Evolutionary conservation across 2,888 invertebrate genomes (phyloP), one percentile per base, ranked within the genome.

Genomic region (Acanthoscelides obtectus): DNA sequence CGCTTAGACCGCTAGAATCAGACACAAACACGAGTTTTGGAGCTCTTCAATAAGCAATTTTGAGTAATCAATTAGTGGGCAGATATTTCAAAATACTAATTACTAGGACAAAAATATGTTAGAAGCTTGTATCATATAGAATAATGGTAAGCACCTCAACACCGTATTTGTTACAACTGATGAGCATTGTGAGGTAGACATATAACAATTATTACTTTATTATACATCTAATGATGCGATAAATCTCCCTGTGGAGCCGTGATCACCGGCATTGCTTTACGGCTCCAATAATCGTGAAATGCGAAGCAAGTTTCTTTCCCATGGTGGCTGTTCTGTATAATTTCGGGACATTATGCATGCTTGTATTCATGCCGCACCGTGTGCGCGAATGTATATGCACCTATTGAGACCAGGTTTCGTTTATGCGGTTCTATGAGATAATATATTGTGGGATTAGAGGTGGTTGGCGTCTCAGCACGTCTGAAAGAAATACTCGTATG

Each of bases 371-470:
- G 45, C 45, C 17, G 17, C 17, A 45, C 45, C 5, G 45, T 12
- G 17, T 45, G 17, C 22, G 22, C 22, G 22, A 22, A 25, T 22
- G 21, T 65, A 25, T 21, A n/a, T 45, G 45, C 45, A 12, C 12
- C 45, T 45, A 12, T 45, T 45, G 45, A 45, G 45, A 45, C 68
- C 22, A 71, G 69, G 72, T 72, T 64, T 21, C n/a, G 19, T n/a
- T 68, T 21, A 70, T 63, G 63, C 19, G 1, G 22, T 68, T 22
- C 68, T 68, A 2, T 1, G 22, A 12, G 12, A 8, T 19, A 45
- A 12, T 45, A 45, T 12, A 45, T 45, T 12, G 17, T 6, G 45
- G 45, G 5, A 45, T 45, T 12, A 45, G 45, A 45, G 45, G 1
- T 45, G 45, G 12, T 45, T 1, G 12, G 17, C 17, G 45, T 17